Evolutionary conservation across 2,797 vertebrate genomes (phyloP), one percentile per base, ranked within the genome.

Genomic region (Poecile montanus): DNA sequence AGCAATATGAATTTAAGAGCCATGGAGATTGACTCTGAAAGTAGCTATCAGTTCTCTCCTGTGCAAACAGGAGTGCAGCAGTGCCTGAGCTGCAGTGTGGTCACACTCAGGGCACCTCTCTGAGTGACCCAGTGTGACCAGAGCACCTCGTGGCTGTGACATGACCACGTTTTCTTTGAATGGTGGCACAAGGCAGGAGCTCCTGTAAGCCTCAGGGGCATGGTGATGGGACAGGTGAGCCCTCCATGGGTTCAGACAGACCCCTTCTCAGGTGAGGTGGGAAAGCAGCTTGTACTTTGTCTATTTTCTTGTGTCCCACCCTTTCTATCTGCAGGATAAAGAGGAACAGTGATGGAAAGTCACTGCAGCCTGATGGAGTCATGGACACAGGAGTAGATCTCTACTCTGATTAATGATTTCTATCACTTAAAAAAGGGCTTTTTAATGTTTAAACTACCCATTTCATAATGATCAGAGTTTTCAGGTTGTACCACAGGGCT

Each of bases 361-460:
- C 76, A 53, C 70, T 44, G 48, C 61, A 82, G 57, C 65, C 58
- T 70, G 56, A 38, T 30, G 44, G 40, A 85, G 62, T 72, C 36
- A 27, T 5, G 51, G 92, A 19, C 27, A 10, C 11, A 30, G 63
- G 77, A 83, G 73, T 67, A 92, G 60, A 84, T 92, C 27, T 88
- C 56, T 19, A 7, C 63, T 84, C 58, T 82, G 79, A 93, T 89
- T 91, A 88, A 93, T 72, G 86, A 53, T 51, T 67, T 60, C 73
- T 79, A 25, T 65, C 78, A 60, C 60, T 65, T 76, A 48, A 86
- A 72, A 88, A 76, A 75, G 63, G 54, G 51, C 66, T 83, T 96
- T 94, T 95, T 77, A 94, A 94, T 91, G 88, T 81, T 93, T 96
- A 89, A 88, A 91, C 61, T 82, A 90, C 76, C n/a, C 7, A 11